Evolutionary conservation across 2,797 vertebrate genomes (phyloP), one percentile per base, ranked within the genome.

Genomic region (Rhabdophis nuchalis): DNA sequence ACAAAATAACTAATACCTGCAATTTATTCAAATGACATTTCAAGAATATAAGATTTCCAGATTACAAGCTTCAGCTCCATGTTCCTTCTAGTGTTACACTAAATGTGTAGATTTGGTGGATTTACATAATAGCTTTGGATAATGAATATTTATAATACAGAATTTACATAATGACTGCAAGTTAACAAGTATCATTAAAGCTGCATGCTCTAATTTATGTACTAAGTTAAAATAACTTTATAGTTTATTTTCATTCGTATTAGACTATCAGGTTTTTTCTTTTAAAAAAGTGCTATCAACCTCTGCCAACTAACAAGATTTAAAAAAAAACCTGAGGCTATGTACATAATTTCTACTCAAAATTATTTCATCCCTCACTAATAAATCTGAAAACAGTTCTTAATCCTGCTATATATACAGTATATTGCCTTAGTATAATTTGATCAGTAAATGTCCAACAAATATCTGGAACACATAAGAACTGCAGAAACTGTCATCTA

Each of bases 131-230:
- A 92, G 92, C 16, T 95, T 96, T 91, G 95, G 2, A 92, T 86
- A 93, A 97, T 96, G 96, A 95, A 95, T 97, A 97, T 97, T 97
- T 97, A 97, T 95, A 93, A 93, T 95, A 95, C 95, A 20, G 41
- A 93, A 96, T 97, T 95, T 97, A 91, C 96, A 95, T 97, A 96
- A 97, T 94, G 92, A 92, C 94, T 92, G 92, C 93, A 72, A 97
- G 94, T 97, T 95, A 97, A 97, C 93, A 92, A 36, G 95, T 95
- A 93, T 94, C 77, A 56, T 97, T 96, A 96, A 96, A 95, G 97
- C 87, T 96, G 87, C 91, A 91, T 89, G 96, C 92, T 94, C 88
- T 96, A 95, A 97, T 96, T 96, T 97, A 96, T 89, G 93, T 95
- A 95, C 89, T 50, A 61, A 92, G 95, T 96, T 94, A 97, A 96